These are phyloP conservation scores for Notiomystis cincta DNA, from an alignment of 2,113 vertebrate genomes.

Conservation along the genomic window DNA sequence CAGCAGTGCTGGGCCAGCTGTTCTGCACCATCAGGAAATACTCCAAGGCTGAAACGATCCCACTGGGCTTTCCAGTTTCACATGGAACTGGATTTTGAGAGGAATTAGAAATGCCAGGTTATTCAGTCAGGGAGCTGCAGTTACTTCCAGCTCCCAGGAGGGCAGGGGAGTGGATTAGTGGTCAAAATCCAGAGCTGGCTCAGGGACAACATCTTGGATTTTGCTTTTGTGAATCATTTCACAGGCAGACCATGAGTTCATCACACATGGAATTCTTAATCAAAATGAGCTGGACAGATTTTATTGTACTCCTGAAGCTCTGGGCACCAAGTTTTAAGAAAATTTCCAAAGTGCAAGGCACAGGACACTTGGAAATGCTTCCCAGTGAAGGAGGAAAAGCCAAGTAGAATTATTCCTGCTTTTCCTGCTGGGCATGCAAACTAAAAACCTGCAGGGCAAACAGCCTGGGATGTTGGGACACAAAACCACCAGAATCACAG, in stretches of 20 bases:
- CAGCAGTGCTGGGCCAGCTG: neutral
- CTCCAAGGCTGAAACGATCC: neutral
- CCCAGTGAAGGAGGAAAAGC: neutral
- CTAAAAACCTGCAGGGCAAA: neutral
- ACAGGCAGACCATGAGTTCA: neutral
- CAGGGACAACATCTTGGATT: neutral
- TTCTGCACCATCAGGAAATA: neutral
- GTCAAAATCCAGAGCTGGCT: neutral
- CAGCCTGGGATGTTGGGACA: neutral
- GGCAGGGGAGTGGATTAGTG: neutral
- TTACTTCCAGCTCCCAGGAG: neutral
- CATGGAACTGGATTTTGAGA: neutral
- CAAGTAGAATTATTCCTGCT: neutral
- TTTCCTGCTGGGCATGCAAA: neutral
- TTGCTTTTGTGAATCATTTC: neutral
- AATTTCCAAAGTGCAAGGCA: neutral
- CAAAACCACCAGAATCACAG: neutral
- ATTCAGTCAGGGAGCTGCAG: neutral
- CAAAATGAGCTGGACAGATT: neutral
- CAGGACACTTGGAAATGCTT: neutral
- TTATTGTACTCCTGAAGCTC: neutral
- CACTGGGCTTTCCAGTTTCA: neutral
- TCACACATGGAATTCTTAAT: neutral
- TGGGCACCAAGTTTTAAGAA: neutral
- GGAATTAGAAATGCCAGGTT: neutral